Evolutionary conservation across 2,113 vertebrate genomes (phyloP).

Genomic region (Heterocephalus glaber): DNA sequence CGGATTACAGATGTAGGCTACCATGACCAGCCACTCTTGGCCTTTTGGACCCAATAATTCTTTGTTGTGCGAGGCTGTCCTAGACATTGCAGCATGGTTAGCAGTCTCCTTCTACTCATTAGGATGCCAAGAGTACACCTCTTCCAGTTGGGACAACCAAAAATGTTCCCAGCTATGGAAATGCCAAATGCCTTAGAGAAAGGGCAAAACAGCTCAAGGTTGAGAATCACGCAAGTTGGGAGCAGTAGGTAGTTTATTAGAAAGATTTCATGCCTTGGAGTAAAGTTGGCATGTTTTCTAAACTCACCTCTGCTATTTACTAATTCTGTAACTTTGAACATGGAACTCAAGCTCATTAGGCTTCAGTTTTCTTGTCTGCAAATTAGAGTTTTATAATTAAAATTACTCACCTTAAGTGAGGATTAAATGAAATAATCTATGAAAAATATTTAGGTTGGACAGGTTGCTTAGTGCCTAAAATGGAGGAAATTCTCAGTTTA

Average conservation of each 20-base stretch:
- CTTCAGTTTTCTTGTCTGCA: not conserved
- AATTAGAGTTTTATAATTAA: not conserved
- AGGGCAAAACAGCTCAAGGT: not conserved
- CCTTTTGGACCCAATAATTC: not conserved
- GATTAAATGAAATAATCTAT: not conserved
- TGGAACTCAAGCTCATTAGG: not conserved
- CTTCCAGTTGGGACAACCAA: not conserved
- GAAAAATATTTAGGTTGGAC: constrained; percentile 16
- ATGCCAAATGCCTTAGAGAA: not conserved
- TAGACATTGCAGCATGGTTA: not conserved
- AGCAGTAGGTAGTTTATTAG: not conserved
- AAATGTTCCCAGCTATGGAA: not conserved
- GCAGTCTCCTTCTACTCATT: not conserved
- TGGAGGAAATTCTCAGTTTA: not conserved
- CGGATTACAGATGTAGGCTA: not conserved
- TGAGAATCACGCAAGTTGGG: not conserved
- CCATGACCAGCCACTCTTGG: not conserved
- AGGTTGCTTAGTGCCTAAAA: not conserved
- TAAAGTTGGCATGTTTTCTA: not conserved
- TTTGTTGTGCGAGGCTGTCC: not conserved
- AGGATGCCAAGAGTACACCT: not conserved
- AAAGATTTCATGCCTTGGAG: not conserved
- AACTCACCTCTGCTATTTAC: not conserved
- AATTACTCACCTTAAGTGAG: not conserved
- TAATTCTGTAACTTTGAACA: constrained; percentile 19